Evolutionary conservation across 2,797 vertebrate genomes (phyloP).

Genomic region (Takifugu ocellatus): DNA sequence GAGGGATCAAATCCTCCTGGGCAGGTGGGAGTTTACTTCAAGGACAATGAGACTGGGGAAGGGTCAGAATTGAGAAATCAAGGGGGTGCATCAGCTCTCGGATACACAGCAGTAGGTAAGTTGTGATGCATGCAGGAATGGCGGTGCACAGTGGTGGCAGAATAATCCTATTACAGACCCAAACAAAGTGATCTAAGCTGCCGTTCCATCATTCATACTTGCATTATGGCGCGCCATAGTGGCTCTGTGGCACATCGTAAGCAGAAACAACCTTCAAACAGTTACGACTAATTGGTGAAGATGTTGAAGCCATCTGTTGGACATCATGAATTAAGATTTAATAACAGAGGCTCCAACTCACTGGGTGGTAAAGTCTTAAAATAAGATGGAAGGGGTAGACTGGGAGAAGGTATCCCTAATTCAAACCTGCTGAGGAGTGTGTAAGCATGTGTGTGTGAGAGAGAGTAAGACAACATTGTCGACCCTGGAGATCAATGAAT

Average conservation of each 20-base stretch:
- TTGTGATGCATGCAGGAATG: slow-evolving; percentile 22
- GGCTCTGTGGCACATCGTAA: background rate
- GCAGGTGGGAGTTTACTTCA: slow-evolving; percentile 8
- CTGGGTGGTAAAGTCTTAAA: slow-evolving; percentile 44
- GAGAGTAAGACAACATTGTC: slow-evolving; percentile 5
- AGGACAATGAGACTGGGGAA: slow-evolving; percentile 18
- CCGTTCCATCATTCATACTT: background rate
- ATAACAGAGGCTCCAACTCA: slow-evolving; percentile 30
- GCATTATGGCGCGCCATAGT: background rate
- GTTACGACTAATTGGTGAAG: slow-evolving; percentile 35
- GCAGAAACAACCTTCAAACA: slow-evolving; percentile 5
- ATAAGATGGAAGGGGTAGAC: background rate
- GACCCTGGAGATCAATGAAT: slow-evolving; percentile 7
- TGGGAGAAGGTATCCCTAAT: slow-evolving; percentile 26
- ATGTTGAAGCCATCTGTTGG: slow-evolving; percentile 42
- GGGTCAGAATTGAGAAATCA: slow-evolving; percentile 11
- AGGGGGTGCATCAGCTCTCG: slow-evolving; percentile 19
- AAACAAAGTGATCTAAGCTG: slow-evolving; percentile 2
- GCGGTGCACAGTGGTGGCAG: slow-evolving; percentile 6
- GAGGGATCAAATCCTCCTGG: background rate
- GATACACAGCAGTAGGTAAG: slow-evolving; percentile 26
- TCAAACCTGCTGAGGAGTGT: slow-evolving; percentile 35
- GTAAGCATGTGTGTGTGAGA: background rate
- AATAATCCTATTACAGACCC: slow-evolving; percentile 35
- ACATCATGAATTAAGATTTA: slow-evolving; percentile 46